Evolutionary conservation across 2,888 invertebrate species (phyloP), one percentile per base, ranked within the genome.

Genomic region (Trissolcus brochymenae): DNA sequence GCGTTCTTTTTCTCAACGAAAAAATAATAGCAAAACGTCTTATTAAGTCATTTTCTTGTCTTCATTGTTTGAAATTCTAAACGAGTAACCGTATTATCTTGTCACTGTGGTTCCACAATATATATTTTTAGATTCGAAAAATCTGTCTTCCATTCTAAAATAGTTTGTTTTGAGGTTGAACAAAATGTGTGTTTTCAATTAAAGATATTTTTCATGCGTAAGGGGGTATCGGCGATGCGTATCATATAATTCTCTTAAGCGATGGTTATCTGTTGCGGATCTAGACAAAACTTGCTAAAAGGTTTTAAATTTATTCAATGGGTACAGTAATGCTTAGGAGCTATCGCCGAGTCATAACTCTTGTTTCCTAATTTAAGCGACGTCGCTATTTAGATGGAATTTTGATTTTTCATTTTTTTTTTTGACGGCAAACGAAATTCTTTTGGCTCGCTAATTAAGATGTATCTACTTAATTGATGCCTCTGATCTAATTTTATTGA

Each of bases 231-330:
- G 40, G 7, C 49, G 46, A 54, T 65, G 16, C 17, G 49, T 19
- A 49, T 65, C 55, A n/a, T 55, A 78, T 76, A 53, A 70, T 62
- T 70, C 55, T 51, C 35, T 19, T 25, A 6, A 59, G 60, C 55
- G 55, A 35, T 21, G 17, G 35, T 35, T 51, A 54, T 51, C 29
- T 60, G 43, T 67, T 51, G 50, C 55, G 67, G 62, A 43, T 46
- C 29, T 70, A 65, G 68, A 70, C 75, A 65, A 29, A 75, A 75
- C 68, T 64, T 60, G 75, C 70, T 76, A 76, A 76, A 76, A 76
- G 76, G 64, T 66, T 70, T 70, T 65, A 51, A 64, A 56, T 76
- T 70, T 65, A 65, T 50, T 50, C 59, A 60, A 40, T 65, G 25
- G 35, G 55, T 17, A 64, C 21, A 46, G 43, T 14, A 54, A 51